Percentiles rank a stretch among this genome's conserved stretches.
These are phyloP conservation scores for Lampris megalopsis DNA, from an alignment of 2,113 vertebrate genomes.

Conservation along the genomic window DNA sequence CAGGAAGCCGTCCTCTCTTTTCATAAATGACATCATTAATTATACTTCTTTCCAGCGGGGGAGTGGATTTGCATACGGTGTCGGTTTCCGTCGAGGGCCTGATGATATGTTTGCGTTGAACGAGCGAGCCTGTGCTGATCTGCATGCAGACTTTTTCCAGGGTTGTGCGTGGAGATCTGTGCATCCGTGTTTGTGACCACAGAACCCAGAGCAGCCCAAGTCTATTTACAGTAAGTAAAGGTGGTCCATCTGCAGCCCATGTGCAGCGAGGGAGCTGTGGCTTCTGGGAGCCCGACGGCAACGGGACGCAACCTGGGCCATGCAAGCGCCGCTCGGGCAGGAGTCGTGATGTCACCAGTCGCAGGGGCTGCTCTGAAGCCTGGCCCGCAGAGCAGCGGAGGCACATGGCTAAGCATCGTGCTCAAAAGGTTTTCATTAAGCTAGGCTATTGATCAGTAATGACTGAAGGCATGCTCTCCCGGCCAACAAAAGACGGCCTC, in stretches of 20 bases:
- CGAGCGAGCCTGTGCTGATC: conserved; percentile 82
- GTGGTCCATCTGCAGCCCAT: conserved; percentile 83
- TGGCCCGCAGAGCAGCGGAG: conserved; percentile 71
- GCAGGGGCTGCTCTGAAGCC: conserved; percentile 77
- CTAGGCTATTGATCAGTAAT: conserved; percentile 61
- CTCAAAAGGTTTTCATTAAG: conserved; percentile 75
- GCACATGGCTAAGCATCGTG: conserved; percentile 76
- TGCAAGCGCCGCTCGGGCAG: conserved; percentile 69
- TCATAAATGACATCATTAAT: conserved; percentile 81
- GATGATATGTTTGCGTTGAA: conserved; percentile 83
- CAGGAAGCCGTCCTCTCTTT: conserved; percentile 68
- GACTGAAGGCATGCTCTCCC: conserved; percentile 47
- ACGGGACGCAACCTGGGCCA: conserved; percentile 66
- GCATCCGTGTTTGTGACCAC: conserved; percentile 66
- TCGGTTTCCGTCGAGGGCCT: conserved; percentile 72
- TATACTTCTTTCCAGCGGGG: conserved; percentile 75
- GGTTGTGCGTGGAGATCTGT: conserved; percentile 61
- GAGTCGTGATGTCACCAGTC: conserved; percentile 82
- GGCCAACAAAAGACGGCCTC: conserved; percentile 79
- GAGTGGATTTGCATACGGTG: conserved; percentile 81
- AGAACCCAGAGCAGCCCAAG: conserved; percentile 62
- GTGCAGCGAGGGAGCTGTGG: conserved; percentile 80
- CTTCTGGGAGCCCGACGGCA: conserved; percentile 79
- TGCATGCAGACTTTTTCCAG: conserved; percentile 78
- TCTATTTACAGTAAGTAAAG: conserved; percentile 73